A percentile compares a stretch with the other conserved stretches of the same genome.
phyloP scores from a whole-genome alignment of 2,888 invertebrate species.

The Coronaproctus castanopsis region DNA sequence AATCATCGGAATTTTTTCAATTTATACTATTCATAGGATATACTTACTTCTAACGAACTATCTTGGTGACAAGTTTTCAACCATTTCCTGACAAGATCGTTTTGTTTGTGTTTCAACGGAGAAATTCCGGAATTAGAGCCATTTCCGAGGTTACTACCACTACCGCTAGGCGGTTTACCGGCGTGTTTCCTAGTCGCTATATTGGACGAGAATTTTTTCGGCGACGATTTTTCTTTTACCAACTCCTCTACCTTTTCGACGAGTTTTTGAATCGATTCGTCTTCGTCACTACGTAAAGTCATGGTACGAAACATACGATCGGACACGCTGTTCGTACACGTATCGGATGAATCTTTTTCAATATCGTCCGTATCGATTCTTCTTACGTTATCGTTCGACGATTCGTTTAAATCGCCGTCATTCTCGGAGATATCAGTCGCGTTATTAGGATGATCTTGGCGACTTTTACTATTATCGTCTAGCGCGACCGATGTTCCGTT shows the following conservation, averaged over 20 bases:
- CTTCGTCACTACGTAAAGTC: not conserved
- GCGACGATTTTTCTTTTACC: conserved; percentile 28
- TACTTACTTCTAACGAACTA: not conserved
- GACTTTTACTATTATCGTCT: conserved; percentile 22
- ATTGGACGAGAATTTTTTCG: conserved; percentile 4
- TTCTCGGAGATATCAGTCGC: conserved; percentile 7
- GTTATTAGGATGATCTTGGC: conserved; percentile 26
- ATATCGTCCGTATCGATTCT: not conserved
- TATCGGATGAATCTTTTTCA: conserved; percentile 3
- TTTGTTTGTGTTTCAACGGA: not conserved
- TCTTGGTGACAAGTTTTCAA: conserved; percentile 3
- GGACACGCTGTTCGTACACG: not conserved
- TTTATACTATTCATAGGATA: too few relatives aligned
- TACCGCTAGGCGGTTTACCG: not conserved
- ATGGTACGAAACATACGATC: not conserved
- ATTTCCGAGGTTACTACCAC: not conserved
- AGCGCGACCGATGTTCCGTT: not conserved
- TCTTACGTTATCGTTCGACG: not conserved
- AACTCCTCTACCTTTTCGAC: conserved; percentile 63
- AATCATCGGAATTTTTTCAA: too few relatives aligned
- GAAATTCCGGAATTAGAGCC: not conserved
- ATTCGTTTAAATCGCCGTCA: not conserved
- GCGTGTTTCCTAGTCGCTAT: too few relatives aligned
- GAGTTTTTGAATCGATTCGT: conserved; percentile 46
- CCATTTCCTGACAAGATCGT: conserved; percentile 8